Percentiles rank a stretch among this genome's conserved stretches.
Evolutionary conservation across 92 coral and sea anemone genomes (phyloP).

Genomic region (Isaurus tuberculatus): DNA sequence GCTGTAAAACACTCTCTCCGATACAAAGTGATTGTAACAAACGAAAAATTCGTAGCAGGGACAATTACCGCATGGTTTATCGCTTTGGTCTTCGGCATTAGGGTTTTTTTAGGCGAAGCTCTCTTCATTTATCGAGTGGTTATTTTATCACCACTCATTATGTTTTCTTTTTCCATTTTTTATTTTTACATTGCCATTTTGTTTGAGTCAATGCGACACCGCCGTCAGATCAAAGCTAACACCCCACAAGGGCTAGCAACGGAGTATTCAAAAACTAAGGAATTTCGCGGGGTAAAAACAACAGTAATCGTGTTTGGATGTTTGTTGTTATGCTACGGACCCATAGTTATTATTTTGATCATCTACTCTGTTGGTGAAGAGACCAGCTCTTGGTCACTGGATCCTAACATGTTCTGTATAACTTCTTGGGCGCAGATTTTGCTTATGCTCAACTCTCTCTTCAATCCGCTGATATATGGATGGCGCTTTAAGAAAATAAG

Average conservation of each 20-base stretch:
- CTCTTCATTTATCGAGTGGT: not conserved
- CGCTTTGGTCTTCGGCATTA: not conserved
- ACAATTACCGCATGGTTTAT: conserved; percentile 7
- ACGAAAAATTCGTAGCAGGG: not conserved
- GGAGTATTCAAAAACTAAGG: not conserved
- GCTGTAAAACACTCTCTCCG: conserved; percentile 24
- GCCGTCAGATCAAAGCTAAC: not conserved
- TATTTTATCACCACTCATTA: not conserved
- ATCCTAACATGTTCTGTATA: not conserved
- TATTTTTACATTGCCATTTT: conserved; percentile 1
- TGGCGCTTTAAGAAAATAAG: not conserved
- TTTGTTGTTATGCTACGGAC: conserved; percentile 11
- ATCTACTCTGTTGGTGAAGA: not conserved
- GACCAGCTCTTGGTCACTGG: not conserved
- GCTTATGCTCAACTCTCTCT: conserved; percentile 2
- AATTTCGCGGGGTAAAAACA: conserved; percentile 17
- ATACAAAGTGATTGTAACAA: conserved; percentile 23
- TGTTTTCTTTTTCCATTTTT: not conserved
- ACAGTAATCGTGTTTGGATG: conserved; percentile 1
- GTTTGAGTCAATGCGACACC: conserved; percentile 26
- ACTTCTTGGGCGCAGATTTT: not conserved
- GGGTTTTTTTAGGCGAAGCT: not conserved
- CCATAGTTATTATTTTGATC: not conserved
- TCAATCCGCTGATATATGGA: conserved; percentile 1
- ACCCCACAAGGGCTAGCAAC: not conserved